These are phyloP conservation scores for Corticium candelabrum DNA, from an alignment of 37 sponge, comb jelly and placozoan species.

Conservation along the genomic window DNA sequence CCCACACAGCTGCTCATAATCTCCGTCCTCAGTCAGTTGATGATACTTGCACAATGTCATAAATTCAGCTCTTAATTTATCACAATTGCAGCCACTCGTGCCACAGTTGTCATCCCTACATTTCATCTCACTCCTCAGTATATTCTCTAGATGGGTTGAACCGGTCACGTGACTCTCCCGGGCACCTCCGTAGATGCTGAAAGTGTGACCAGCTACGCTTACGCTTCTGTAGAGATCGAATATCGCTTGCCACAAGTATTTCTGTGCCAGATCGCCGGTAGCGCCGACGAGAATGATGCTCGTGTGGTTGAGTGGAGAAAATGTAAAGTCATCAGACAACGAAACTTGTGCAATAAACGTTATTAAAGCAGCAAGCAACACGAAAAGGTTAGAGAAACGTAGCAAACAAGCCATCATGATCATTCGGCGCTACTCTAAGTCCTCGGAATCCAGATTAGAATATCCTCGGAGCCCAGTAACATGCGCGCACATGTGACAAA, in stretches of 20 bases:
- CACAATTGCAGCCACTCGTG: neutral
- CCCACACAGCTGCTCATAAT: slow-evolving; percentile 18
- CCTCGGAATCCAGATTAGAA: no score
- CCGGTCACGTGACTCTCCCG: neutral
- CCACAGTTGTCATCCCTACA: no score
- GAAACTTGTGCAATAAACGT: no score
- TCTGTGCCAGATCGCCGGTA: slow-evolving; percentile 63
- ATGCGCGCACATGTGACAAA: no score
- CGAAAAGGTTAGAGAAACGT: no score
- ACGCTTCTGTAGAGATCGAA: slow-evolving; percentile 8
- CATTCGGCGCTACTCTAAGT: no score
- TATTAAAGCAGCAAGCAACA: no score
- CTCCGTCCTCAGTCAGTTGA: slow-evolving; percentile 24
- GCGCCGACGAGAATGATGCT: slow-evolving; percentile 44
- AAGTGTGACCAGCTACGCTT: neutral
- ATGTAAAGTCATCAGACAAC: no score
- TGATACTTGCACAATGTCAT: slow-evolving; percentile 5
- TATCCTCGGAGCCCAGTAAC: no score
- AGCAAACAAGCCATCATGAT: no score
- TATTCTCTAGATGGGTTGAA: neutral
- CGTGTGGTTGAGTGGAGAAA: no score
- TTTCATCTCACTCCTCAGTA: neutral
- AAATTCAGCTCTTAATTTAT: neutral
- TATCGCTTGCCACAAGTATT: slow-evolving; percentile 61
- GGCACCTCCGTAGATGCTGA: neutral